Evolutionary conservation across 2,113 vertebrate genomes (phyloP), one percentile per base, ranked within the genome.

Genomic region (Bagarius yarrelli): DNA sequence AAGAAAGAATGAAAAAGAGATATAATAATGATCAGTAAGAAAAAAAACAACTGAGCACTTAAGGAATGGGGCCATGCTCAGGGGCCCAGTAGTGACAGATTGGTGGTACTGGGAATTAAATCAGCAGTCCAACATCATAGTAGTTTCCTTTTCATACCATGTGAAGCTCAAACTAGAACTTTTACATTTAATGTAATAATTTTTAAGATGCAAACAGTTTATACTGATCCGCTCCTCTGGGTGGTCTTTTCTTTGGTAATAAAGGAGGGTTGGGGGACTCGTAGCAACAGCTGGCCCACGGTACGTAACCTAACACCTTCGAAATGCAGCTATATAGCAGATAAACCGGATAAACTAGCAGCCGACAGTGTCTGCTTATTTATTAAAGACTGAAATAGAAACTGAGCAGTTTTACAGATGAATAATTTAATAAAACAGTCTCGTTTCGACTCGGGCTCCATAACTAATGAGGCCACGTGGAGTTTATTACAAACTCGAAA

Each of bases 341-440:
- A 19, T 2, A 50, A 55, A 34, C 50, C 70, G 32, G 70, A 52
- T 52, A 52, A 52, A 53, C 47, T 44, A 34, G 5, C 32, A 55
- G 66, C 50, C 61, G 25, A 23, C 50, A 27, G n/a, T 4, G 50
- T 27, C 32, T 56, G 25, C 50, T 67, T 57, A 36, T 30, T 66
- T 77, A 77, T 82, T 77, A 83, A 80, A n/a, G 66, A 60, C 78
- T 55, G 81, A 81, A 83, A 81, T 44, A 55, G 73, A 83, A 57
- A 75, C 82, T 25, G 40, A 53, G 63, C 15, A 59, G 73, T 19
- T 47, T 59, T 23, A 66, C 13, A 19, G 63, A 81, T 80, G 18
- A 76, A 84, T 86, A 66, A 87, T 86, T 87, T 77, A 87, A 76
- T 56, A 61, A 77, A 79, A 63, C 61, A 5, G 9, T 8, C 52